Base-by-base conservation (phyloP, 37 sponge, comb jelly and placozoan genomes). In the Eunapius fragilis region DNA sequence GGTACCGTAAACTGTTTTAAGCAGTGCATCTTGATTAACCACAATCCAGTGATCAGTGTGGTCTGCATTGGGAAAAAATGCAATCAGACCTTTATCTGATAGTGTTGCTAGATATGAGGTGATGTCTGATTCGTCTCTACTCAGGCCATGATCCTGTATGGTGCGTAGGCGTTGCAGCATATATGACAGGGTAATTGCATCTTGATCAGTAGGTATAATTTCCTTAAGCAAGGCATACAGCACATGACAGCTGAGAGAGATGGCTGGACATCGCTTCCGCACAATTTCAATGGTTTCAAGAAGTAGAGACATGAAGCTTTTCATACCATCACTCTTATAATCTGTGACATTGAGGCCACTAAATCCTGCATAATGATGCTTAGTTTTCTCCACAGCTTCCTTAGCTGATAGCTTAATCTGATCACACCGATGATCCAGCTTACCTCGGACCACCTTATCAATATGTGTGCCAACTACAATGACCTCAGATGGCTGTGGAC, bases 401-500 rank as follows among this genome's bases (percentile, higher is more conserved):
- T 58, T 19, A 58, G 58, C 58, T 17, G 14, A 17, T 10, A 17
- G 58, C 19, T 17, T 19, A 58, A 58, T 12, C 58, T 13, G 19
- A 58, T 19, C 22, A 58, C 22, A 17, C 1, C 14, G 58, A 19
- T 2, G 6, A 58, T 17, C 17, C 58, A 58, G 58, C 58, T 58
- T 58, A 58, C 4, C 47, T 25, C 5, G 0, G 19, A 49, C 38
- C n/a, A 47, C 25, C 38, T n/a, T 78, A n/a, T 86, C 87, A 2
- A 26, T 13, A 38, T 79, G 80, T 26, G 72, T 79, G 10, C 87
- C 87, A 80, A 79, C 74, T 25, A 86, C 38, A 12, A 86, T 79
- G 32, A 86, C 38, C 24, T 86, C 80, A 71, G 87, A 73, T 28
- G 69, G 69, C 30, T 72, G 34, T 12, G 26, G 72, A 25, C 31